Base-by-base conservation (phyloP, 1,140 invertebrate genomes). In the Potamilus streckersoni region DNA sequence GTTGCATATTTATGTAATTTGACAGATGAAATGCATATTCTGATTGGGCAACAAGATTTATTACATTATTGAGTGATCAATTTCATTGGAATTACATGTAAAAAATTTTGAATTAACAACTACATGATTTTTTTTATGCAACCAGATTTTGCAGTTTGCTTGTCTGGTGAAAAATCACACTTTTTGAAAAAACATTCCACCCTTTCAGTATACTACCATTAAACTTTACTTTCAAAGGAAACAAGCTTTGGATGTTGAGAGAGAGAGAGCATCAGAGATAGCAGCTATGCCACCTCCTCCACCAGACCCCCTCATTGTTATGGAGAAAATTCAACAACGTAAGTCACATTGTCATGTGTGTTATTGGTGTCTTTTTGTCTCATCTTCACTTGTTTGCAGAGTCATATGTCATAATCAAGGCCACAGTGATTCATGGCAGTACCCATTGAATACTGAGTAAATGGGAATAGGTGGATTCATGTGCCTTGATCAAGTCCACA, bases 231-330 rank as follows among this genome's bases (percentile, higher is more conserved):
- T 71, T 81, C 74, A 57, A 71, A 88, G 88, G 73, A 77, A 87
- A 75, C 70, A 80, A 57, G 87, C 87, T 55, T 69, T 89, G 17
- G 83, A 83, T 66, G 75, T 76, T 64, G 87, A 89, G 71, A 83
- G 79, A 63, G 67, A 80, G 11, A 75, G 88, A 78, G 80, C 88
- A 57, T 76, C 83, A 4, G 74, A 83, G 69, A 82, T 89, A 60
- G 87, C 87, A 14, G 38, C 84, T n/a, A 70, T 87, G 38, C 87
- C 87, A 23, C 80, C 85, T 0, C 86, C 87, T 27, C 78, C 80
- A 13, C 84, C 84, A 27, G 87, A 88, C 70, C 82, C 84, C 8
- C 20, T 83, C 15, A 67, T 76, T 0, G 74, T 82, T 23, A 49
- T 80, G 8, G 55, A 70, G 17, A 70, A 76, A 27, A 57, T 55